Conservation (phyloP, 2,888 invertebrate species). For the Acanthosepion lycidas region DNA sequence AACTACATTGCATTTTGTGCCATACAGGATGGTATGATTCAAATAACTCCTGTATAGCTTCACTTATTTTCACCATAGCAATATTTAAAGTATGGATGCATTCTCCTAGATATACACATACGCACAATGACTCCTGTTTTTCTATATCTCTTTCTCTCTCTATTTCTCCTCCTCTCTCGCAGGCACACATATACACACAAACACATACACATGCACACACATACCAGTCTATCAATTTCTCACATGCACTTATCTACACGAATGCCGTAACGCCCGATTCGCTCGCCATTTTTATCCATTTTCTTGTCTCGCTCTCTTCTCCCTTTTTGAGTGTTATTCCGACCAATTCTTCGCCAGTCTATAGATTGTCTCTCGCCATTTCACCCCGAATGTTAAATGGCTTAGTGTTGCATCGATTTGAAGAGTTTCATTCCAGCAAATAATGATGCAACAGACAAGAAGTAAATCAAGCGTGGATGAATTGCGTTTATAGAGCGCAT, state of each 20-base stretch:
- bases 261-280: background rate
- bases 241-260: background rate
- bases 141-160: too few relatives aligned
- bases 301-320: background rate
- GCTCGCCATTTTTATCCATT: background rate
- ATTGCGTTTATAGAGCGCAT: constrained; percentile 33
- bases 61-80: too few relatives aligned
- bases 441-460: constrained; percentile 33
- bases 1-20: too few relatives aligned
- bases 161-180: too few relatives aligned
- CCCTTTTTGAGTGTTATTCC: background rate
- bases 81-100: too few relatives aligned
- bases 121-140: too few relatives aligned
- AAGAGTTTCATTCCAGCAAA: constrained; percentile 21
- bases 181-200: too few relatives aligned
- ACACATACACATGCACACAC: background rate
- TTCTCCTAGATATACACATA: too few relatives aligned
- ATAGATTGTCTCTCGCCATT: constrained; percentile 5
- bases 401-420: constrained; percentile 14
- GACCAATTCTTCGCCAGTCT: background rate
- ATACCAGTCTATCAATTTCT: background rate
- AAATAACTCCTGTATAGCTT: too few relatives aligned
- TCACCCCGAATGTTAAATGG: constrained; percentile 12
- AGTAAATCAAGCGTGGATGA: constrained; percentile 21
- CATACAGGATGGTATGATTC: too few relatives aligned